Base-by-base conservation (phyloP, 2,888 invertebrate genomes). In the Archips xylosteana region DNA sequence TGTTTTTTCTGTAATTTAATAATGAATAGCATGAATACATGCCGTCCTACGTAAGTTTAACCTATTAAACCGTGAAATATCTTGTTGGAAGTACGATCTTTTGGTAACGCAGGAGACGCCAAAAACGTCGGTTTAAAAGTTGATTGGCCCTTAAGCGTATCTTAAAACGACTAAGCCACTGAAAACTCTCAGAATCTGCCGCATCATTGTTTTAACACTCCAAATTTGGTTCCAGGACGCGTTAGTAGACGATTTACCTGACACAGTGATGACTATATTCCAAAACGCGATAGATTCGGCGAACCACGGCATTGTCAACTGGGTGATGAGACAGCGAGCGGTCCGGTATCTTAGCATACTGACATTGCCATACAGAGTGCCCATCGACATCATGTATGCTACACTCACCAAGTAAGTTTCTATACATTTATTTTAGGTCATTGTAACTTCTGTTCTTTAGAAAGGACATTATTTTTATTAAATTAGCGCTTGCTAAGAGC, bases 241-340 rank as follows among this genome's bases (percentile, higher is more conserved):
- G 13, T 95, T 98, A 76, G 96, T 97, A 42, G 98, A 98, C 76
- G 97, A 97, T 86, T 96, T 99, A 79, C 99, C 99, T 10, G 98
- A 98, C 85, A 97, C 97, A 0, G 98, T 99, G 81, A 95, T 98
- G 90, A 97, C 96, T 80, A 97, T 98, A 84, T 97, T 99, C 89
- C 98, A 99, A 95, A 97, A 98, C 85, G 98, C 98, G 0, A 98
- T 98, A 78, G 98, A 98, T 86, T 96, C 98, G 0, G 98, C 98
- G 0, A 99, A 99, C 91, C 97, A 97, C 85, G 98, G 98, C 2
- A 90, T 99, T 39, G 95, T 98, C 71, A 98, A 98, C 90, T 98
- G 98, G 98, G 92, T 99, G 77, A 98, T 98, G 93, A 96, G 97
- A 80, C 97, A 97, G 83, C 95, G 96, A 77, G 97, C 97, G 61